Percentiles rank a stretch among this genome's conserved stretches.
Conservation (phyloP, 2,888 invertebrate species). For the Epirrita christyi region DNA sequence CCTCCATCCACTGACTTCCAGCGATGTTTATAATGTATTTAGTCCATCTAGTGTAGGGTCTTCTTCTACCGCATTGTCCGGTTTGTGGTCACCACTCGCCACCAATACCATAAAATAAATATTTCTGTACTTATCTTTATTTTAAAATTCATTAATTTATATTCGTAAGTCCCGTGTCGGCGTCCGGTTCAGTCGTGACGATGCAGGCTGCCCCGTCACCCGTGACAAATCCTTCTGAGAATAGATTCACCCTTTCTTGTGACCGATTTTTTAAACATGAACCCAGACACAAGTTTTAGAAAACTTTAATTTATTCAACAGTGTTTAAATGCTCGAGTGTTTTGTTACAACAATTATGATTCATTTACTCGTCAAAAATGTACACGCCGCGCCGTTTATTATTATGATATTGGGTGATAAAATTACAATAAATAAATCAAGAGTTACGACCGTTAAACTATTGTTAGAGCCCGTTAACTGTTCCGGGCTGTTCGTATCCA, state of each 20-base stretch:
- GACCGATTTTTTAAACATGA: conserved; percentile 35
- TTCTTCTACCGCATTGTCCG: no score
- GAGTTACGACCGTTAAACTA: conserved; percentile 41
- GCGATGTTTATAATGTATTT: no score
- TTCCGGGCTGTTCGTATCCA: conserved; percentile 64
- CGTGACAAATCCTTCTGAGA: conserved; percentile 56
- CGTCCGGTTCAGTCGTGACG: conserved; percentile 34
- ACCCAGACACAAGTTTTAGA: conserved; percentile 27
- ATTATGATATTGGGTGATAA: conserved; percentile 19
- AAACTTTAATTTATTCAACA: conserved; percentile 16
- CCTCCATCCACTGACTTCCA: no score
- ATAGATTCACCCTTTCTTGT: conserved; percentile 41
- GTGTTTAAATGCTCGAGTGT: background rate
- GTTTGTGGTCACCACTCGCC: no score
- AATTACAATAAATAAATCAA: conserved; percentile 34
- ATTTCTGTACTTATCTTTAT: background rate
- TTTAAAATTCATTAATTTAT: background rate
- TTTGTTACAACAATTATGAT: conserved; percentile 2
- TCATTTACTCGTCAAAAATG: conserved; percentile 22
- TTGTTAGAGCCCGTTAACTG: conserved; percentile 61
- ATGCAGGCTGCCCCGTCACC: conserved; percentile 41
- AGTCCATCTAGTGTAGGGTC: no score
- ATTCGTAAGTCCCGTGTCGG: conserved; percentile 12
- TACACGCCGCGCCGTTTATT: background rate
- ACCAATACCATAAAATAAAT: background rate